Percentiles rank a stretch among this genome's conserved stretches.
Conservation (phyloP, 2,888 invertebrate genomes). For the Falcaria lacertinaria region DNA sequence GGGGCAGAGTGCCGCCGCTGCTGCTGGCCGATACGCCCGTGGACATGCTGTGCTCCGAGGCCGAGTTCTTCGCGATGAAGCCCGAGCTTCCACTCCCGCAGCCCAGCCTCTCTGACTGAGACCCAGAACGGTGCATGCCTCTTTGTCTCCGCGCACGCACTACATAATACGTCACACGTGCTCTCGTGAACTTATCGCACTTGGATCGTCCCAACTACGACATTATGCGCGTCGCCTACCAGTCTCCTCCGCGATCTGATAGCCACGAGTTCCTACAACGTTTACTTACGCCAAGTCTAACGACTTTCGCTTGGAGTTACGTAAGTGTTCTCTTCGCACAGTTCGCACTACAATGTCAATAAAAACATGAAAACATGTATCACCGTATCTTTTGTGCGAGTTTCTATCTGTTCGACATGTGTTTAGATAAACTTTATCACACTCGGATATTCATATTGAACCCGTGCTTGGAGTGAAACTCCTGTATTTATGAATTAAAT, state of each 20-base stretch:
- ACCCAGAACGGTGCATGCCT: slow-evolving; percentile 76
- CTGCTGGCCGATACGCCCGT: slow-evolving; percentile 71
- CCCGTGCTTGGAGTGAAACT: slow-evolving; percentile 38
- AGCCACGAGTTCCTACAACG: slow-evolving; percentile 20
- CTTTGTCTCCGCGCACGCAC: slow-evolving; percentile 24
- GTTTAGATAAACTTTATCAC: slow-evolving; percentile 50
- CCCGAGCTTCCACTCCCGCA: slow-evolving; percentile 44
- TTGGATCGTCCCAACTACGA: slow-evolving; percentile 24
- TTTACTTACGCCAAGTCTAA: slow-evolving; percentile 22
- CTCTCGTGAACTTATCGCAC: slow-evolving; percentile 20
- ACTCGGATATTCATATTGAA: slow-evolving; percentile 48
- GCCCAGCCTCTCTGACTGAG: slow-evolving; percentile 78
- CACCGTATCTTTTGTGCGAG: slow-evolving; percentile 20
- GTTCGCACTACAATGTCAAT: slow-evolving; percentile 24
- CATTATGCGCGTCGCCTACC: slow-evolving; percentile 17
- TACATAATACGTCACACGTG: slow-evolving; percentile 32
- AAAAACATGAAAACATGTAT: slow-evolving; percentile 30
- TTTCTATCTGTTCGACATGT: slow-evolving; percentile 35
- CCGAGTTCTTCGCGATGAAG: slow-evolving; percentile 70
- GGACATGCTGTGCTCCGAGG: slow-evolving; percentile 75
- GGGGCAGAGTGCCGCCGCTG: slow-evolving; percentile 78
- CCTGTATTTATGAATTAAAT: slow-evolving; percentile 37
- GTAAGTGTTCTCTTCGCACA: slow-evolving; percentile 23
- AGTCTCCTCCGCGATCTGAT: slow-evolving; percentile 22
- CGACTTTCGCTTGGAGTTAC: slow-evolving; percentile 30